Base-by-base conservation (phyloP, 23 tunicate genomes). In the Aplidium turbinatum region DNA sequence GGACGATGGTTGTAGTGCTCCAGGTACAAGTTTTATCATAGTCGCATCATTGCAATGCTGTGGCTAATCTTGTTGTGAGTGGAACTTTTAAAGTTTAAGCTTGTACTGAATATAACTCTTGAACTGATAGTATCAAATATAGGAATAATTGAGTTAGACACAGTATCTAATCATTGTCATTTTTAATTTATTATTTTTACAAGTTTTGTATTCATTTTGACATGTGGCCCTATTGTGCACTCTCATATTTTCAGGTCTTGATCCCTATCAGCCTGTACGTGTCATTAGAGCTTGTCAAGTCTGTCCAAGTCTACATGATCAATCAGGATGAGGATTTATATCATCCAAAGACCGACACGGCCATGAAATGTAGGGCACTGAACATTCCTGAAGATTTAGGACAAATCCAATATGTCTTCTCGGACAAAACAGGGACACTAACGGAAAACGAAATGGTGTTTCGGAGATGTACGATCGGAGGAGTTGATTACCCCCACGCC, bases 1-100 rank as follows among this genome's bases (percentile, higher is more conserved):
- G 95, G 99, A 88, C 96, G 30, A 95, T 95, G 99, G 90, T 95
- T 27, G 89, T 95, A 51, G 36, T 95, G 76, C 81, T 95, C 26
- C 99, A 95, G 83, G 97, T 91, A 45, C n/a, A 47, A 4, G 55
- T 64, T 31, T 11, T 64, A 9, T 7, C n/a, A 11, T n/a, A 11
- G 13, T 57, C n/a, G 20, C 16, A 13, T 18, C 51, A 45, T 45
- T 18, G 18, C 13, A 45, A 13, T 45, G 16, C 13, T 13, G 18
- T 13, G 16, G 13, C 18, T 13, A 45, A 13, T 45, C 18, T 13
- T 13, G 18, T 13, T 45, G 13, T 13, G 13, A 13, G 18, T 13
- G 51, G 18, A 45, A 13, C 51, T n/a, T n/a, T n/a, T n/a, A n/a
- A n/a, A n/a, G n/a, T n/a, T n/a, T n/a, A n/a, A n/a, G n/a, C n/a